Conservation (phyloP, 2,113 vertebrate species). For the Zosterops borbonicus region DNA sequence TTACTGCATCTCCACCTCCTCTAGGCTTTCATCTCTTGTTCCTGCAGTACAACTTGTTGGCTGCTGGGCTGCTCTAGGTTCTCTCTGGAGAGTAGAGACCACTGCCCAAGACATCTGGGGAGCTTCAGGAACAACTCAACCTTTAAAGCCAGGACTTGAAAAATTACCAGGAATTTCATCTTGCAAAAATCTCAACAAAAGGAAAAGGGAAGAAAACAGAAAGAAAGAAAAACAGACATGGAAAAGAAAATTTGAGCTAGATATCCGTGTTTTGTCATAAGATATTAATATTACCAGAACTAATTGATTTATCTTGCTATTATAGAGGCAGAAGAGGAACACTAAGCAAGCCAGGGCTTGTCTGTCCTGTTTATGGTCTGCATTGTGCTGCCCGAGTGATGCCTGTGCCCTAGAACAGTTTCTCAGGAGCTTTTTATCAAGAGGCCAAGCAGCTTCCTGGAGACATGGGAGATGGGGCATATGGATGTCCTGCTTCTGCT, state of each 20-base stretch:
- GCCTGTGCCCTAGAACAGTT: not conserved
- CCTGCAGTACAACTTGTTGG: not conserved
- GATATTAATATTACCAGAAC: not conserved
- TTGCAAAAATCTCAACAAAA: not conserved
- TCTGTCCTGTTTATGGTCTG: not conserved
- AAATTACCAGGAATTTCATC: not conserved
- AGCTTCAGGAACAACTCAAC: not conserved
- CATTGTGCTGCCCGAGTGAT: not conserved
- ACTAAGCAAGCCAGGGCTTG: not conserved
- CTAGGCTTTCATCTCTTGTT: not conserved
- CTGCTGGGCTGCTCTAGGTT: not conserved
- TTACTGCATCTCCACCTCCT: not conserved
- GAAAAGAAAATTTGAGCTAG: not conserved
- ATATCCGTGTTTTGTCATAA: not conserved
- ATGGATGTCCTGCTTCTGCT: not conserved
- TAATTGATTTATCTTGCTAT: not conserved
- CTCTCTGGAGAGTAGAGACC: not conserved
- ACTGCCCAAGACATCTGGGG: not conserved
- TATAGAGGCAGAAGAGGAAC: not conserved
- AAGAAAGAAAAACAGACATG: not conserved
- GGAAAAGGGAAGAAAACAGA: not conserved
- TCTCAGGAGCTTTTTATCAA: not conserved
- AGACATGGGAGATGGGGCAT: accelerated
- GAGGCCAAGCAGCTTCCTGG: not conserved
- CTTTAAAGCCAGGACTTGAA: not conserved